Evolutionary conservation across 2,888 invertebrate genomes (phyloP), one percentile per base, ranked within the genome.

Genomic region (Platycnemis pennipes): DNA sequence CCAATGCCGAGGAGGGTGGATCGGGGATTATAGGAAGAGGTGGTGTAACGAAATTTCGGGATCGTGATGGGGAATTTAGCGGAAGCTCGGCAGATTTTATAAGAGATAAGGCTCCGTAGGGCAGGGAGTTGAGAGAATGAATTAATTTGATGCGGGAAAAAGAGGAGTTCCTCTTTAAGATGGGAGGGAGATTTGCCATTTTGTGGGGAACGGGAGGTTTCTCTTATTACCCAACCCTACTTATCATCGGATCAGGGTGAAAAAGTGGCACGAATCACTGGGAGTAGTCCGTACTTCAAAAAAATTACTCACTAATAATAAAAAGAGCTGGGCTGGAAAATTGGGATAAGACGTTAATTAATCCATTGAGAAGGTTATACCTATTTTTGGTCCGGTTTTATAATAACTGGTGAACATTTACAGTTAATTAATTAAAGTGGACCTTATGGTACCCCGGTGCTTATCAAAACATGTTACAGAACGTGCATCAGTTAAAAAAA

Each of bases 61-160:
- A 19, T 42, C 91, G n/a, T 26, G 44, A 63, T 44, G 91, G 44
- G 53, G 53, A 63, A 91, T 63, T n/a, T 44, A 44, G 42, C 63
- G 45, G 44, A 45, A 91, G 53, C 63, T 63, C 13, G 56, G 91
- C 44, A 44, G 22, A 46, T 89, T 37, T 77, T 89, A 37, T 19
- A 89, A 56, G 89, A 89, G 89, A 53, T 53, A 53, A 89, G 53
- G 89, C 42, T 63, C 7, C 53, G 88, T 37, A 56, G 37, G 22
- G 37, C 31, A 77, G 11, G 11, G 26, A 22, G 89, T 42, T 31
- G 56, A 63, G 56, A 16, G 89, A 31, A 26, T 31, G 46, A 56
- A 53, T 89, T 53, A 37, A 56, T 56, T 42, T 13, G 42, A 89
- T 56, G 42, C 42, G 56, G 37, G 3, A 89, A 87, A 77, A 77